Base-by-base conservation (phyloP, 2,888 invertebrate species). In the Drosophila robusta region DNA sequence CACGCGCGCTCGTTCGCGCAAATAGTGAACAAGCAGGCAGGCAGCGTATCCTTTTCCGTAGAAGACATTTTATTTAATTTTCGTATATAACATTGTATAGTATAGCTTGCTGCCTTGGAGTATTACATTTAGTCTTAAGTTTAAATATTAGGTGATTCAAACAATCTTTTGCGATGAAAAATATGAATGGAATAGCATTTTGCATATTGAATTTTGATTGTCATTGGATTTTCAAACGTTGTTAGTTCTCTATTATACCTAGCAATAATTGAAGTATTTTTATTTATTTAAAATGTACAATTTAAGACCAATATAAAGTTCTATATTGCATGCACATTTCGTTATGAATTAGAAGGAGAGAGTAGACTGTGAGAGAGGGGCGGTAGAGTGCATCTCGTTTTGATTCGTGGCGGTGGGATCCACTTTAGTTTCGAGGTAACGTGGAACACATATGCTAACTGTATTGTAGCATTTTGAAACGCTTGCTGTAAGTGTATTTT, bases 1-100 rank as follows among this genome's bases (percentile, higher is more conserved):
- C 9, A 77, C 78, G 0, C 76, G 76, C 4, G 38, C 51, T 5
- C 74, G 78, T 6, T 51, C 55, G 1, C 47, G 18, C 24, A 50
- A 22, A 12, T 46, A 70, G 22, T 2, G n/a, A n/a, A n/a, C n/a
- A n/a, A n/a, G 6, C 18, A 18, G 2, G 18, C 1, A 2, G 22
- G 36, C n/a, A 7, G 0, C n/a, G n/a, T 0, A 7, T 38, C n/a
- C 36, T n/a, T 22, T 18, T 18, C 18, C 22, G 22, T 22, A 22
- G 3, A 4, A 22, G 0, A 3, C 22, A 4, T 22, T 4, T 22
- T 14, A 38, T 41, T 11, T 16, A 0, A 39, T 14, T 16, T 41
- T 45, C 16, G 46, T 36, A n/a, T n/a, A 38, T 38, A 38, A 7
- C 38, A 26, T 26, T 39, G 16, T 9, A 4, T 38, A 8, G 14